Conservation (phyloP, 2,797 vertebrate species). For the Thamnophis elegans region DNA sequence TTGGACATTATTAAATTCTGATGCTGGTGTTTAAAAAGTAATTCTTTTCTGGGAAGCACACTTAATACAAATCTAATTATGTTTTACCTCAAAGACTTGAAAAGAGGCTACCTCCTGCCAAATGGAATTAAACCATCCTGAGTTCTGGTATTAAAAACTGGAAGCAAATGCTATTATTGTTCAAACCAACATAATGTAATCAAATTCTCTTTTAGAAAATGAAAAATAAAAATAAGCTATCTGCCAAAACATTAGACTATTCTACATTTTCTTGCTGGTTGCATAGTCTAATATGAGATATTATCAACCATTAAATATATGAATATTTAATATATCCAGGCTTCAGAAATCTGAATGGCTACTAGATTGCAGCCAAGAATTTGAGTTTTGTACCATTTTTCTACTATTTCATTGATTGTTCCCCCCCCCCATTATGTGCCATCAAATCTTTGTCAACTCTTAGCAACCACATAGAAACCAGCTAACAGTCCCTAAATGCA, state of each 20-base stretch:
- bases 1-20: not conserved
- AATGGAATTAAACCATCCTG: not conserved
- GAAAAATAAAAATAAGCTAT: not conserved
- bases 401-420: not conserved
- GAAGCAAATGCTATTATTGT: not conserved
- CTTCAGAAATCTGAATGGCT: not conserved
- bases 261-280: not conserved
- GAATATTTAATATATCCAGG: not conserved
- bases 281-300: not conserved
- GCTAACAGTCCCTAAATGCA: not conserved
- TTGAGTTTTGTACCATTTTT: not conserved
- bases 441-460: not conserved
- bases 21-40: not conserved
- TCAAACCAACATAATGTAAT: not conserved
- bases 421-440: not conserved
- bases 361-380: not conserved
- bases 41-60: not conserved
- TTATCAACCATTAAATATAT: not conserved
- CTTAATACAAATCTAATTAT: not conserved
- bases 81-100: not conserved
- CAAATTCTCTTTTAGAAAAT: not conserved
- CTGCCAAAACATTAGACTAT: not conserved
- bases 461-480: not conserved
- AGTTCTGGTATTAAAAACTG: not conserved
- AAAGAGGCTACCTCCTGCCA: not conserved